Evolutionary conservation across 2,888 invertebrate species (phyloP).

Genomic region (Nudaria mundana): DNA sequence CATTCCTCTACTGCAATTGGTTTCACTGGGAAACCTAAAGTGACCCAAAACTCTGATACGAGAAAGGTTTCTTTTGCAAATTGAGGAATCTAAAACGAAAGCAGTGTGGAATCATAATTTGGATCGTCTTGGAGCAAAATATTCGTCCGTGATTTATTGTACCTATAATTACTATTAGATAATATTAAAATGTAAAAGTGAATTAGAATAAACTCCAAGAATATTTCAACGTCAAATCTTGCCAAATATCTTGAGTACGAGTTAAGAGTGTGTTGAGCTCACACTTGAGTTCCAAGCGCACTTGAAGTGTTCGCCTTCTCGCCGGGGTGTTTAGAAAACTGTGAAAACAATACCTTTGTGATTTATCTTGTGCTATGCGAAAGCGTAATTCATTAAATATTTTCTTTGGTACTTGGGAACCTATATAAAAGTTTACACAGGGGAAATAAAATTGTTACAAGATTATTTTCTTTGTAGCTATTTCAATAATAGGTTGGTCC

Average conservation of each 20-base stretch:
- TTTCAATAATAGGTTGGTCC: too few relatives aligned
- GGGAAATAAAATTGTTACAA: background rate
- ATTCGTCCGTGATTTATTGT: too few relatives aligned
- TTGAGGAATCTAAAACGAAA: too few relatives aligned
- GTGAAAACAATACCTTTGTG: conserved; percentile 57
- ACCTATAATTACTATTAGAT: conserved; percentile 11
- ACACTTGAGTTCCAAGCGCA: conserved; percentile 56
- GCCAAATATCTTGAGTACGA: conserved; percentile 58
- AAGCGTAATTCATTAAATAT: conserved; percentile 47
- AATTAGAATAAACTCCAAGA: conserved; percentile 28
- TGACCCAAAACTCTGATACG: too few relatives aligned
- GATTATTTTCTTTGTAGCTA: too few relatives aligned
- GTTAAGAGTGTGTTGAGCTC: conserved; percentile 56
- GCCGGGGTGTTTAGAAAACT: conserved; percentile 64
- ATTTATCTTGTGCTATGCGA: conserved; percentile 45
- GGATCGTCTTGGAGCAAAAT: too few relatives aligned
- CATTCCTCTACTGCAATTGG: too few relatives aligned
- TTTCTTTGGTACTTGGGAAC: conserved; percentile 3
- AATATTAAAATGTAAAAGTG: conserved; percentile 33
- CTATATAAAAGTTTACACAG: background rate
- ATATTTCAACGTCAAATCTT: conserved; percentile 51
- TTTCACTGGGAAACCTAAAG: too few relatives aligned
- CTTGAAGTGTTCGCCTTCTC: conserved; percentile 45
- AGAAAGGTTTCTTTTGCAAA: too few relatives aligned
- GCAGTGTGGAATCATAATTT: too few relatives aligned